Evolutionary conservation across 1,140 invertebrate genomes (phyloP), one percentile per base, ranked within the genome.

Genomic region (Calosoma granatense): DNA sequence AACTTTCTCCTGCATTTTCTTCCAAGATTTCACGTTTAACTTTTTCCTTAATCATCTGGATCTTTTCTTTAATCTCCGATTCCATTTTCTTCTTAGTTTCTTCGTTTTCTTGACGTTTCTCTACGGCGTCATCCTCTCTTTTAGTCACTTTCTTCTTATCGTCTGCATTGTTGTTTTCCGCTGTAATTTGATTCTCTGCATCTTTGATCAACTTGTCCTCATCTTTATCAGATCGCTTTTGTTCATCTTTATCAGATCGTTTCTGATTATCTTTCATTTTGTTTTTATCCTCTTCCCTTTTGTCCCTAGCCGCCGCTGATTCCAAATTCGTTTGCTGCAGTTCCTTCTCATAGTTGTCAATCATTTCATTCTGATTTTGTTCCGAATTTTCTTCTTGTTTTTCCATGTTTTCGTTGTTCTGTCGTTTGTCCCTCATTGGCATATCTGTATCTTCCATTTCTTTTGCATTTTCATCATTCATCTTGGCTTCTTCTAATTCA

Each of bases 1-100:
- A 30, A 6, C 26, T 30, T 14, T 30, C n/a, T 30, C 14, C 6
- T 12, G 17, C 41, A 17, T 47, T 47, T 47, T 6, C 41, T 6
- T 47, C 3, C 9, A 17, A 47, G 20, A 70, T 68, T 59, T 70
- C 66, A 47, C 62, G 63, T 54, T 65, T 68, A 0, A 70, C 69
- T 58, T 71, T 63, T 54, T 68, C 68, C 55, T 71, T 70, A 12
- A 71, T 62, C 19, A 60, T 63, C 20, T 63, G 56, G 26, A 71
- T 67, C 57, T 67, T 67, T 11, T 57, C 57, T 19, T 67, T 56
- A 17, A 71, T 68, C 19, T 67, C 58, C 15, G 61, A 26, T 54
- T 69, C 63, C 1, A 69, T 22, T 15, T 64, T 21, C 53, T 61
- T 62, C 54, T 67, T 65, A 55, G 67, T 63, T 47, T 61, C 60